Evolutionary conservation across 2,113 vertebrate genomes (phyloP).

Genomic region (Hystrix cristata): DNA sequence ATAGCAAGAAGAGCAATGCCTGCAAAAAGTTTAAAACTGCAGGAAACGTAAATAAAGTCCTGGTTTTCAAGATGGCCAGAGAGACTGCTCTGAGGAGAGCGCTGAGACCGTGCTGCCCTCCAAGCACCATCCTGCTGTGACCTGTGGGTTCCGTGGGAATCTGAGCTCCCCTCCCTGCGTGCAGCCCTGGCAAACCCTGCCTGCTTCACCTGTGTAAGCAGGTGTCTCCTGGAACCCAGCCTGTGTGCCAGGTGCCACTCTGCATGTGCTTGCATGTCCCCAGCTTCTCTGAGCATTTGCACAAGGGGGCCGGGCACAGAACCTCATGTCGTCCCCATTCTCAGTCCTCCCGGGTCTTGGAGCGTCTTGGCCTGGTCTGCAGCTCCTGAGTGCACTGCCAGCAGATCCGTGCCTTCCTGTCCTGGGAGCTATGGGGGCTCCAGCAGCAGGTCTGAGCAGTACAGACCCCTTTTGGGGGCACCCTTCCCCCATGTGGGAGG

Average conservation of each 20-base stretch:
- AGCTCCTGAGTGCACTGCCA: not conserved
- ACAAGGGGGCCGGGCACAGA: not conserved
- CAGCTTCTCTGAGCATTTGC: not conserved
- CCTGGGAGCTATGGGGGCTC: not conserved
- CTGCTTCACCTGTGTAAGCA: not conserved
- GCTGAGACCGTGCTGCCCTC: no score
- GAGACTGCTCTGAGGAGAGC: not conserved
- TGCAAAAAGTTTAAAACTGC: no score
- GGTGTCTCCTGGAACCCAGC: not conserved
- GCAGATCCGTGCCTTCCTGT: not conserved
- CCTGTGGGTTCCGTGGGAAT: not conserved
- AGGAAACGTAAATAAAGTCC: not conserved
- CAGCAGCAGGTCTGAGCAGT: not conserved
- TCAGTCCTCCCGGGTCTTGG: not conserved
- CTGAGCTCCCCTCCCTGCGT: not conserved
- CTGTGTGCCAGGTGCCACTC: not conserved
- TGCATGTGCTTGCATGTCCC: not conserved
- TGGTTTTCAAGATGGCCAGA: not conserved
- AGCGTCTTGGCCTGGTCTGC: not conserved
- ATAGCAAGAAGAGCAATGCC: not conserved
- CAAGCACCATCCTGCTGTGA: not conserved
- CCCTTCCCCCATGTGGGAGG: not conserved
- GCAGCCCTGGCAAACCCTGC: not conserved
- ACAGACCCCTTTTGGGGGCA: not conserved
- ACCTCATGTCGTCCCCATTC: not conserved